Percentiles rank a stretch among this genome's conserved stretches.
These are phyloP conservation scores for Lichenostomus cassidix DNA, from an alignment of 2,113 vertebrate species.

Conservation along the genomic window DNA sequence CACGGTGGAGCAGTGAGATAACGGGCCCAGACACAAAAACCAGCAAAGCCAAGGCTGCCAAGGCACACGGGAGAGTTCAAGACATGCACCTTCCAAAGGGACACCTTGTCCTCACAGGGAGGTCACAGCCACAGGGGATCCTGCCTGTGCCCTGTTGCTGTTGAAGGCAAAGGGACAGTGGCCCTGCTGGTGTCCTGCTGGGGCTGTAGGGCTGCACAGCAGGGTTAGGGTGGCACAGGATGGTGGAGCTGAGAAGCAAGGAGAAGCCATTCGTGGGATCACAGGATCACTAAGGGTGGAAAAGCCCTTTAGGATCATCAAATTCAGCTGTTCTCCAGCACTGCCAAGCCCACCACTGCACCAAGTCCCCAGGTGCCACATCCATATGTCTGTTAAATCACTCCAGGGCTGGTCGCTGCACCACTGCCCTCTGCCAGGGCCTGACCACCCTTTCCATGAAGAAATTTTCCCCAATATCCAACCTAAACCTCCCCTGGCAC, in stretches of 20 bases:
- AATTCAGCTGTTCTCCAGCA: neutral
- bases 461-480: neutral
- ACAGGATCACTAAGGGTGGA: neutral
- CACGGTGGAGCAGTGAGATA: neutral
- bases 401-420: neutral
- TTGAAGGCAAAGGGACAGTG: neutral
- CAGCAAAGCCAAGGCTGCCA: neutral
- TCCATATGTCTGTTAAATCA: rapidly evolving
- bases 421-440: neutral
- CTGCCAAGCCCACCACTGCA: neutral
- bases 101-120: neutral
- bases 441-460: neutral
- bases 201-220: neutral
- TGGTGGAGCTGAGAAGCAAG: neutral
- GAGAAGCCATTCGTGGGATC: neutral
- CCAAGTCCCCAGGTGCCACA: neutral
- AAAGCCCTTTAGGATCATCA: neutral
- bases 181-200: neutral
- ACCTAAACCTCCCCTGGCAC: neutral
- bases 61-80: neutral
- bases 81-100: neutral
- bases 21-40: neutral
- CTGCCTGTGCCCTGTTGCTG: neutral
- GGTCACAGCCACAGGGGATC: neutral
- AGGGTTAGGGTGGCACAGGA: neutral